phyloP scores from a whole-genome alignment of 2,888 invertebrate species.

The Drosophila austrosaltans region DNA sequence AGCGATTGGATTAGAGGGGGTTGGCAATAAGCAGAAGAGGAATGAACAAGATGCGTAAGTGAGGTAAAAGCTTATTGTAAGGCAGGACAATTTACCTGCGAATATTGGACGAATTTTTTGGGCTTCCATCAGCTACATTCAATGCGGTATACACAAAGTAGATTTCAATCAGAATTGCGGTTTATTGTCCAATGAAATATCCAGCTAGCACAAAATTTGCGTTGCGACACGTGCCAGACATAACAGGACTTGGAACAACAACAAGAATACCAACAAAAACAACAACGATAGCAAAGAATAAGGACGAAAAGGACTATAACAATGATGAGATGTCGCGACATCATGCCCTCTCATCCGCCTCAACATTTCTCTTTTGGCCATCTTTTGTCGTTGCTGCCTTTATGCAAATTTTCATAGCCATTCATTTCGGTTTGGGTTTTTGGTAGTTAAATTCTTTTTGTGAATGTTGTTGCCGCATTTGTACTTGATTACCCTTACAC shows the following conservation, averaged over 20 bases:
- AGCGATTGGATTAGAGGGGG: background rate
- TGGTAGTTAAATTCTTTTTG: conserved; percentile 21
- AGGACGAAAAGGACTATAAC: conserved; percentile 36
- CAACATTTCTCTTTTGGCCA: conserved; percentile 19
- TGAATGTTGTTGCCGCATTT: conserved; percentile 38
- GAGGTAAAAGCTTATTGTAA: background rate
- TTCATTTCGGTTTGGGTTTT: conserved; percentile 29
- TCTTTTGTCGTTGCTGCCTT: conserved; percentile 34
- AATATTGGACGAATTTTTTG: conserved; percentile 3
- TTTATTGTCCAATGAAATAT: conserved; percentile 56
- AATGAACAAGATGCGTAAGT: background rate
- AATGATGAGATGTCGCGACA: conserved; percentile 36
- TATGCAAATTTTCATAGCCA: conserved; percentile 15
- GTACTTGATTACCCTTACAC: conserved; percentile 55
- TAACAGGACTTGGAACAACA: conserved; percentile 46
- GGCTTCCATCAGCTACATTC: conserved; percentile 30
- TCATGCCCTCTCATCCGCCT: conserved; percentile 10
- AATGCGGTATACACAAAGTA: conserved; percentile 27
- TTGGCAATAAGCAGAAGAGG: background rate
- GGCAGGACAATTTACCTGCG: background rate
- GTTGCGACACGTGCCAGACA: conserved; percentile 73
- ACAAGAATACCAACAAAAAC: conserved; percentile 15
- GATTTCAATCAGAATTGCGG: conserved; percentile 53
- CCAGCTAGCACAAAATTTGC: conserved; percentile 59
- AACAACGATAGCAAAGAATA: conserved; percentile 12